Evolutionary conservation across 2,888 invertebrate genomes (phyloP).

Genomic region (Trachelus iudaicus): DNA sequence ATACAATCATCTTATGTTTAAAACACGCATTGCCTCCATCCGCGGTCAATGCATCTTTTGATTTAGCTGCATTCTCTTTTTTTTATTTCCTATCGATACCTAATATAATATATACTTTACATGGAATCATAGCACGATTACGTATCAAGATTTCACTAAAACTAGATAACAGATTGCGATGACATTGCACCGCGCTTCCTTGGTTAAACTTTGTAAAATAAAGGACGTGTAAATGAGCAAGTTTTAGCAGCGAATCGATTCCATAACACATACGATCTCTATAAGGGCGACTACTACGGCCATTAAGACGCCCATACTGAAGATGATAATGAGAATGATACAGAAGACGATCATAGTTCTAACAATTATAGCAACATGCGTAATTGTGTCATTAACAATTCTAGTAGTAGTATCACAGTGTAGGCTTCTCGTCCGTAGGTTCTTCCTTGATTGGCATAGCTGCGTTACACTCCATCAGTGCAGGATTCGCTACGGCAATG

Average conservation of each 20-base stretch:
- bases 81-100: constrained; percentile 15
- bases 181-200: background rate
- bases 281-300: constrained; percentile 22
- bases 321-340: constrained; percentile 20
- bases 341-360: constrained; percentile 25
- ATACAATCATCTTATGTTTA: constrained; percentile 25
- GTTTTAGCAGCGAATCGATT: background rate
- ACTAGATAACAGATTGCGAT: constrained; percentile 18
- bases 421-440: constrained; percentile 58
- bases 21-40: no score
- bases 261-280: constrained; percentile 7
- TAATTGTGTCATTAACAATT: constrained; percentile 20
- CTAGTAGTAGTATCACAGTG: constrained; percentile 53
- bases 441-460: constrained; percentile 62
- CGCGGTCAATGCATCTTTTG: constrained; percentile 17
- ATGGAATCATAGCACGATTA: background rate
- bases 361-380: constrained; percentile 5
- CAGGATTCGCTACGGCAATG: constrained; percentile 90
- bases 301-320: constrained; percentile 23
- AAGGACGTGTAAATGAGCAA: constrained; percentile 4
- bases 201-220: constrained; percentile 15
- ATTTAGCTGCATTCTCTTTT: constrained; percentile 25
- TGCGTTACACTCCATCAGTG: constrained; percentile 67
- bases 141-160: constrained; percentile 14
- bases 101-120: constrained; percentile 15